Conservation (phyloP, 2,888 invertebrate genomes). For the Leptinotarsa juncta region DNA sequence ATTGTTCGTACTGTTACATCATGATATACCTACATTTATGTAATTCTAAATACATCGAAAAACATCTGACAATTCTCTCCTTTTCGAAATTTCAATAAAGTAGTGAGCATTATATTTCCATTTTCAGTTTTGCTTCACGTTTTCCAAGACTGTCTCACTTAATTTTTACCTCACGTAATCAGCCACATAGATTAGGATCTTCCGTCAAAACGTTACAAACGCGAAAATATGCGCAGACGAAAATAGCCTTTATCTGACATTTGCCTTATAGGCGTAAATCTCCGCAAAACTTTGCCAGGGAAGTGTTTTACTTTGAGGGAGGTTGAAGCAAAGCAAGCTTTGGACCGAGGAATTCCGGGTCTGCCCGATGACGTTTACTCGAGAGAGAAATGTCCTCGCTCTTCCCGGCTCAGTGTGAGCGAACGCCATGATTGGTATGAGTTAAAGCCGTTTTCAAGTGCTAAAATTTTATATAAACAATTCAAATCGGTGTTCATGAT, state of each 20-base stretch:
- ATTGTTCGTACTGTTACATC: background rate
- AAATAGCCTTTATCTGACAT: background rate
- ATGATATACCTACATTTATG: background rate
- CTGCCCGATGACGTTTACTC: conserved; percentile 27
- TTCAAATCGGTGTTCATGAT: conserved; percentile 17
- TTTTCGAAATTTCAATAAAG: background rate
- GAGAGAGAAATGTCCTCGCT: conserved; percentile 28
- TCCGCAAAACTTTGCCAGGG: background rate
- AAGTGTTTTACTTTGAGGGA: background rate
- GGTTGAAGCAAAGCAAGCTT: conserved; percentile 27
- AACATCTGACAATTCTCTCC: background rate
- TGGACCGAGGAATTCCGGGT: conserved; percentile 30
- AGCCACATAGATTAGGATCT: conserved; percentile 6
- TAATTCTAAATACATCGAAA: conserved; percentile 3
- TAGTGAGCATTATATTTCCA: background rate
- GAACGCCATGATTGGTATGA: conserved; percentile 35
- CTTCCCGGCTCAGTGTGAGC: conserved; percentile 28
- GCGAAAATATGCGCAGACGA: background rate
- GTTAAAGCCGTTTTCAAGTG: conserved; percentile 30
- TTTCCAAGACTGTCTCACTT: conserved; percentile 19
- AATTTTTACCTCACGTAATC: conserved; percentile 31
- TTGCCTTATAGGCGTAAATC: background rate
- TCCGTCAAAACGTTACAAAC: background rate
- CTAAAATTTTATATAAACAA: conserved; percentile 26
- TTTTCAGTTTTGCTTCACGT: conserved; percentile 11